Conservation (phyloP, 2,888 invertebrate species). For the Nomada lathburiana region DNA sequence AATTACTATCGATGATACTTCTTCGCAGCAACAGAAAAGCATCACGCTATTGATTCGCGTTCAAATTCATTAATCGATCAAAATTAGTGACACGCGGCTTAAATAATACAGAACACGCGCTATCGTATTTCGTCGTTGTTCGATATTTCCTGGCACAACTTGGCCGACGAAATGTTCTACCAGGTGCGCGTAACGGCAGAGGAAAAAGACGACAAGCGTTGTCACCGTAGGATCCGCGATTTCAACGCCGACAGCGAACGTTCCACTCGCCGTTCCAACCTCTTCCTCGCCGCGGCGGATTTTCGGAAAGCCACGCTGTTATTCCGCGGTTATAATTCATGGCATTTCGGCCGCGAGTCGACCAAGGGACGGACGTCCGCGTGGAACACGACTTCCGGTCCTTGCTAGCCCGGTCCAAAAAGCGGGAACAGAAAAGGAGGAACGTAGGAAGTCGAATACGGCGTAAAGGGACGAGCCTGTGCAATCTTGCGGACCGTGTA, state of each 20-base stretch:
- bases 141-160: background rate
- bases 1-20: too few relatives aligned
- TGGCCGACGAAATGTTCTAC: slow-evolving; percentile 22
- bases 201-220: slow-evolving; percentile 34
- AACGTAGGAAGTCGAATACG: slow-evolving; percentile 47
- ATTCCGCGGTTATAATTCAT: slow-evolving; percentile 72
- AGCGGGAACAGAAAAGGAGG: slow-evolving; percentile 48
- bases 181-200: background rate
- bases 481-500: slow-evolving; percentile 74
- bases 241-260: slow-evolving; percentile 42
- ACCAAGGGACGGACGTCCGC: slow-evolving; percentile 68
- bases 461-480: slow-evolving; percentile 58
- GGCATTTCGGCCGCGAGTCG: slow-evolving; percentile 63
- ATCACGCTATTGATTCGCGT: too few relatives aligned
- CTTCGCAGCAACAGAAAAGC: too few relatives aligned
- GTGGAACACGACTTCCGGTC: slow-evolving; percentile 67
- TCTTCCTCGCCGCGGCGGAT: slow-evolving; percentile 50
- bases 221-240: slow-evolving; percentile 62
- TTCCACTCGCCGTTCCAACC: slow-evolving; percentile 35
- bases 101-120: too few relatives aligned
- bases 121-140: background rate
- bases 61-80: too few relatives aligned
- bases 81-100: too few relatives aligned
- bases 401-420: slow-evolving; percentile 39
- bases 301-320: slow-evolving; percentile 70